Evolutionary conservation across 2,113 vertebrate species (phyloP).

Genomic region (Mesitornis unicolor): DNA sequence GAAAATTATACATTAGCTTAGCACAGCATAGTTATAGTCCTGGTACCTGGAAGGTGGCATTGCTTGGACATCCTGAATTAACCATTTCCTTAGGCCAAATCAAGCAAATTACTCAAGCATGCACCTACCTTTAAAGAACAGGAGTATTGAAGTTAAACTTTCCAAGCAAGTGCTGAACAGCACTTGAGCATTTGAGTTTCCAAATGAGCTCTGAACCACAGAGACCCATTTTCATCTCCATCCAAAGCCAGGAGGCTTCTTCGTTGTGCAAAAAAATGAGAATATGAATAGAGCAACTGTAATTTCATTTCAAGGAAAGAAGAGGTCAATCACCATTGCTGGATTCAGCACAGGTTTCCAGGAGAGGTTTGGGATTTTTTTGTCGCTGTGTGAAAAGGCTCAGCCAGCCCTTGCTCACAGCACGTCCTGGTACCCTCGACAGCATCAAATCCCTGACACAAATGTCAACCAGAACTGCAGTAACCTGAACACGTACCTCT

Average conservation of each 20-base stretch:
- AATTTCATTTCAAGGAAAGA: background rate
- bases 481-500: fast-evolving
- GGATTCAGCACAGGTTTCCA: background rate
- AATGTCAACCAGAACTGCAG: background rate
- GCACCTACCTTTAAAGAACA: background rate
- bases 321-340: background rate
- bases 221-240: background rate
- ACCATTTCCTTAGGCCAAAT: background rate
- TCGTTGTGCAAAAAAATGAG: background rate
- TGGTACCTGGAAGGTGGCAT: background rate
- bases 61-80: background rate
- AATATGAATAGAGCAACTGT: background rate
- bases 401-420: background rate
- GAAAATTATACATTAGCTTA: background rate
- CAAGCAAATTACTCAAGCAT: background rate
- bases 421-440: fast-evolving
- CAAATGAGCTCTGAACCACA: background rate
- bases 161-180: background rate
- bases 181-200: background rate
- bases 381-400: background rate
- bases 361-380: background rate
- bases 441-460: background rate
- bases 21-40: background rate
- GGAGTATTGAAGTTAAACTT: background rate
- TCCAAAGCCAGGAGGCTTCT: background rate